Base-by-base conservation (phyloP, 1,140 invertebrate genomes). In the Drosophila virilis region DNA sequence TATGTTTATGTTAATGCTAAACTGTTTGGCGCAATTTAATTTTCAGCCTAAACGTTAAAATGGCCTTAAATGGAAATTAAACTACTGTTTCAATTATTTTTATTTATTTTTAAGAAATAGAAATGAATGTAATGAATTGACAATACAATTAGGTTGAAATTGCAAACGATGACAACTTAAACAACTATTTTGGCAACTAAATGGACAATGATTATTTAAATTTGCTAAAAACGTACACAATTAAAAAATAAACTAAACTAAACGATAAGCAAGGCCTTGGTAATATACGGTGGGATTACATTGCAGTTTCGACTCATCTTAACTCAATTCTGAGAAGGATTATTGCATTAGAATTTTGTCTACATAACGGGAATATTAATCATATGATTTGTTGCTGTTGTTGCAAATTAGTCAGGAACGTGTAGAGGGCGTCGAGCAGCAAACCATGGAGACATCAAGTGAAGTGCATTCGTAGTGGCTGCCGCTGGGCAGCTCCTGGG, bases 341-440 rank as follows among this genome's bases (percentile, higher is more conserved):
- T 84, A 80, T 85, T 85, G 69, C 77, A 54, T 61, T 57, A n/a
- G 28, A 67, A 62, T 65, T 59, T 77, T 28, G 7, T 51, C 51
- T 81, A 81, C 9, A 17, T 50, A 74, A 57, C 35, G 65, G 52
- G 13, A 17, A 35, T 42, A 57, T 33, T 10, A 28, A 62, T 38
- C 32, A 59, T 15, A 13, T 10, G 1, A 51, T n/a, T 62, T 32
- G 17, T 13, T 17, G 17, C 10, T 17, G 9, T 37, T 28, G 22
- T n/a, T 12, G 3, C 8, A 48, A n/a, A 13, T 38, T 2, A 38
- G 78, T 86, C 76, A 79, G 35, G 72, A 74, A 35, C 79, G 83
- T 12, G 65, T 91, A 6, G 90, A 91, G 2, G 90, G 90, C 7
- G 90, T 91, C 28, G 90, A 91, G 62, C 86, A 91, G 50, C 80